A percentile compares a stretch with the other conserved stretches of the same genome.
Conservation (phyloP, 2,797 vertebrate genomes). For the Chelonia mydas region DNA sequence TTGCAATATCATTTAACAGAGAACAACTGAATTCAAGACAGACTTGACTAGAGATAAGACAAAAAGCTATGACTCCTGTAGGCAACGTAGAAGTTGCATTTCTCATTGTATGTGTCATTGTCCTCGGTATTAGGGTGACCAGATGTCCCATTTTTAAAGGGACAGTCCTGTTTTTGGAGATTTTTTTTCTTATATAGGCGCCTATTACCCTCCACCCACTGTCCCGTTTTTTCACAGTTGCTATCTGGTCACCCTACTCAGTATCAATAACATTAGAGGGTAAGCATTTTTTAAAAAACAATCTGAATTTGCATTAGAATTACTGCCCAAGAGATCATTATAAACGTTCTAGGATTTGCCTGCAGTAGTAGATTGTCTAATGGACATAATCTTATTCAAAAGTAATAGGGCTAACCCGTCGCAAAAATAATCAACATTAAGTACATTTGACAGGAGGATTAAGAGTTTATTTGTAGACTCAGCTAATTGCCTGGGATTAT, state of each 20-base stretch:
- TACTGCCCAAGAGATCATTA: not conserved
- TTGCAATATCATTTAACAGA: not conserved
- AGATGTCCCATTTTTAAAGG: too few relatives aligned
- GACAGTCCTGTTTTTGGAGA: too few relatives aligned
- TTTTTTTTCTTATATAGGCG: too few relatives aligned
- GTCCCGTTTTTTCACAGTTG: too few relatives aligned
- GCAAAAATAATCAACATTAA: not conserved
- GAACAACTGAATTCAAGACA: not conserved
- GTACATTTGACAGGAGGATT: not conserved
- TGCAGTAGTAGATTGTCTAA: fast-evolving
- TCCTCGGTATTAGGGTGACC: not conserved
- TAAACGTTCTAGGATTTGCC: not conserved
- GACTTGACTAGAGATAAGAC: not conserved
- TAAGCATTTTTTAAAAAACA: not conserved
- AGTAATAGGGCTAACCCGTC: not conserved
- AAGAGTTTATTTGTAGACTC: not conserved
- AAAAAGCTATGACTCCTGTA: not conserved
- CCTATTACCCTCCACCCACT: too few relatives aligned
- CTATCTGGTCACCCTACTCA: not conserved
- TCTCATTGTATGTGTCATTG: not conserved
- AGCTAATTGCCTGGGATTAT: not conserved
- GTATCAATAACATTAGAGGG: not conserved
- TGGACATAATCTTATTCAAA: not conserved
- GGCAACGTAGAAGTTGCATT: not conserved
- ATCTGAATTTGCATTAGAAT: not conserved